Evolutionary conservation across 2,113 vertebrate species (phyloP).

Genomic region (Uria lomvia): DNA sequence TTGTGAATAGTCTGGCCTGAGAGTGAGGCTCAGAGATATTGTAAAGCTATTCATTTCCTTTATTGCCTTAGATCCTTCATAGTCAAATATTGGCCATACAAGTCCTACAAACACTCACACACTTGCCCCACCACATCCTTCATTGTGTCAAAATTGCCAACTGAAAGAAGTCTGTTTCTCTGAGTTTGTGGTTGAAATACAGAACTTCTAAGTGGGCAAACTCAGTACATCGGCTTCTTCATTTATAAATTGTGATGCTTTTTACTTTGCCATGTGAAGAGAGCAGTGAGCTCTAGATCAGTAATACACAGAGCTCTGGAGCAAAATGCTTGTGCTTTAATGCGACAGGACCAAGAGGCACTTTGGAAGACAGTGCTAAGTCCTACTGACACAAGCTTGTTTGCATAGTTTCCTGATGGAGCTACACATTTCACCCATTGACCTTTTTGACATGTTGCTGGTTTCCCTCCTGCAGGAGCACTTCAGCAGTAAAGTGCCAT

Average conservation of each 20-base stretch:
- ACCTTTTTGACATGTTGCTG: constrained; percentile 54
- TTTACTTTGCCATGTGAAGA: background rate
- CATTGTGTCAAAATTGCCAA: background rate
- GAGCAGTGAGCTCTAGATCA: background rate
- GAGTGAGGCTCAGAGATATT: background rate
- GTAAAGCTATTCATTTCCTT: background rate
- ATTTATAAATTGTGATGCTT: background rate
- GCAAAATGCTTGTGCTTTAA: background rate
- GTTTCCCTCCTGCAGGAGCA: constrained; percentile 49
- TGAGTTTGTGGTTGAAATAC: background rate
- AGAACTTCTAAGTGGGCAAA: background rate
- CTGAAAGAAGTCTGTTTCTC: background rate
- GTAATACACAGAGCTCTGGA: background rate
- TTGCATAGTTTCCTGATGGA: constrained; percentile 18
- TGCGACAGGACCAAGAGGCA: background rate
- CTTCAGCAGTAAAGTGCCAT: constrained; percentile 53
- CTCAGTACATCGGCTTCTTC: background rate
- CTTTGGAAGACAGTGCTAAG: background rate
- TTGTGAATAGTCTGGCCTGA: background rate
- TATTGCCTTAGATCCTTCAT: background rate
- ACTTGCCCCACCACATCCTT: background rate
- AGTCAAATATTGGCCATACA: background rate
- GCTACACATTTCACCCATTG: constrained; percentile 33
- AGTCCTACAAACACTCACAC: background rate
- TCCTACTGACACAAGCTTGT: background rate